phyloP scores from a whole-genome alignment of 2,888 invertebrate genomes.

The Electrophaes corylata region DNA sequence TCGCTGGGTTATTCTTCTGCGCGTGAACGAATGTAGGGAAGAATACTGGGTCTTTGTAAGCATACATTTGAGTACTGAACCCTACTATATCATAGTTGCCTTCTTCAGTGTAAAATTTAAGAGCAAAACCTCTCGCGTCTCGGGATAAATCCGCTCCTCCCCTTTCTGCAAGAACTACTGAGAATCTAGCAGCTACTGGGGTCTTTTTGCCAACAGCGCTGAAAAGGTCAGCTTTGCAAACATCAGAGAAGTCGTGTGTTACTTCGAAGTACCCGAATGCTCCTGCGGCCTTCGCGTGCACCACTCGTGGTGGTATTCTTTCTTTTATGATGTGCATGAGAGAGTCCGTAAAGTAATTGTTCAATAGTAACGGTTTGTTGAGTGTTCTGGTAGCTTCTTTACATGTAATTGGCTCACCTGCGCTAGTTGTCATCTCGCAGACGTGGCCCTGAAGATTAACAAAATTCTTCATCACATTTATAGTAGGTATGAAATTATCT shows the following conservation, averaged over 20 bases:
- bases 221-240: conserved; percentile 90
- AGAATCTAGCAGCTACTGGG: conserved; percentile 90
- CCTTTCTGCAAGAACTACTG: conserved; percentile 91
- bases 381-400: conserved; percentile 87
- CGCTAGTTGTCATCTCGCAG: conserved; percentile 87
- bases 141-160: conserved; percentile 94
- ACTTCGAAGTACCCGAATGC: conserved; percentile 93
- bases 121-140: conserved; percentile 94
- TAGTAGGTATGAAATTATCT: too few species aligned
- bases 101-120: conserved; percentile 95
- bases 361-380: conserved; percentile 91
- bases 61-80: conserved; percentile 94
- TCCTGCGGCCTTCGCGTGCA: conserved; percentile 96
- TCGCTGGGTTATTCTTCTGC: conserved; percentile 95
- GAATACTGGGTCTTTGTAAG: conserved; percentile 92
- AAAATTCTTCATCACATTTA: neutral
- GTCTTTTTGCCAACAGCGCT: conserved; percentile 89
- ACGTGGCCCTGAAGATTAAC: conserved; percentile 70
- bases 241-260: conserved; percentile 91
- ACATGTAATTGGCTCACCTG: conserved; percentile 90
- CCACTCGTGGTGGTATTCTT: conserved; percentile 95
- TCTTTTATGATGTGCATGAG: conserved; percentile 92
- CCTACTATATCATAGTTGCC: conserved; percentile 97
- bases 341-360: conserved; percentile 89
- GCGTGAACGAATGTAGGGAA: conserved; percentile 97